A percentile compares a stretch with the other conserved stretches of the same genome.
Conservation (phyloP, 2,113 vertebrate genomes). For the Mesembrinibis cayennensis region DNA sequence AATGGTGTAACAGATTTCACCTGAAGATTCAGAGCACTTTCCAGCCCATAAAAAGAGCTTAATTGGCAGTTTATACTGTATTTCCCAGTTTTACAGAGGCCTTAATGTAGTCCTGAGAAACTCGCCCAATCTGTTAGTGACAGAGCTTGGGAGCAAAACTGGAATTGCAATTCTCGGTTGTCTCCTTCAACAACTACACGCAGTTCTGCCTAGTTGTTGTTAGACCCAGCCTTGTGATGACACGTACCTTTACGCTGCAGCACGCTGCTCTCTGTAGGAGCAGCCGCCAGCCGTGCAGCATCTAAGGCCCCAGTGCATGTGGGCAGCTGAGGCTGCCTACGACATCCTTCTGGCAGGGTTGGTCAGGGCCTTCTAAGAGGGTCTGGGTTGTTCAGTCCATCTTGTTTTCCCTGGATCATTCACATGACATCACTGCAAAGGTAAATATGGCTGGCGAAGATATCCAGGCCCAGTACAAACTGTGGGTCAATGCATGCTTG, state of each 20-base stretch:
- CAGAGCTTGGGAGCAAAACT: neutral
- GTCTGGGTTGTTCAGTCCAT: neutral
- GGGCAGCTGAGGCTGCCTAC: neutral
- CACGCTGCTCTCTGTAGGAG: neutral
- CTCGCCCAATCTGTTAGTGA: neutral
- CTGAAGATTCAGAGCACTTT: neutral
- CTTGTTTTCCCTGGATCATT: neutral
- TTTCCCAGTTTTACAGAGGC: neutral
- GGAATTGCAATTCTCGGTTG: neutral
- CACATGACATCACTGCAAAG: neutral
- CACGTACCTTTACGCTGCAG: neutral
- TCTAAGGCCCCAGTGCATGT: neutral
- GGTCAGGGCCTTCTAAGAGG: neutral
- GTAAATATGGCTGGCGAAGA: neutral
- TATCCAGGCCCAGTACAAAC: too few relatives aligned
- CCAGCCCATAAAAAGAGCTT: neutral
- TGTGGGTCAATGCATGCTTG: too few relatives aligned
- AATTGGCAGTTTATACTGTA: neutral
- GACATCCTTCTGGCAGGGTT: neutral
- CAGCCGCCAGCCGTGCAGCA: neutral
- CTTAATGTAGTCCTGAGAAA: neutral
- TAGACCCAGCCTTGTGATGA: neutral
- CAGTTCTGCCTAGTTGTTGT: neutral
- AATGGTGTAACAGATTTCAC: neutral
- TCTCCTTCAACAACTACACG: neutral